Evolutionary conservation across 2,888 invertebrate genomes (phyloP).

Genomic region (Tromatobia lineatoria): DNA sequence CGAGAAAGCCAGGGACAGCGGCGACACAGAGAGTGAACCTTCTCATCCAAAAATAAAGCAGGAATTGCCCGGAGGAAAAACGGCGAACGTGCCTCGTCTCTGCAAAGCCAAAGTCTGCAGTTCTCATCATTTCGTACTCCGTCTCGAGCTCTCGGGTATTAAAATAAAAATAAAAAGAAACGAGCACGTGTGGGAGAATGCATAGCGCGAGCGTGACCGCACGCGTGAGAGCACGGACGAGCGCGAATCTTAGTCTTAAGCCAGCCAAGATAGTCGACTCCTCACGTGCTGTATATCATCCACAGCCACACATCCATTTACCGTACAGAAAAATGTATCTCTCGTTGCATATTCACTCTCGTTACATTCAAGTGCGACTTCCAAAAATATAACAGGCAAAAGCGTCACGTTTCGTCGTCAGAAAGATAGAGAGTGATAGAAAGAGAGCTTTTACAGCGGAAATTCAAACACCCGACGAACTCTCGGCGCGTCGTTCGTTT

Average conservation of each 20-base stretch:
- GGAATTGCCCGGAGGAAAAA: constrained; percentile 51
- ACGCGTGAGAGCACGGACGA: constrained; percentile 31
- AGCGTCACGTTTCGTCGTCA: constrained; percentile 48
- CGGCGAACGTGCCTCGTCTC: constrained; percentile 38
- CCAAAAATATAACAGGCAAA: constrained; percentile 51
- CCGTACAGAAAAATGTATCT: background rate
- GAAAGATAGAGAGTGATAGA: constrained; percentile 1
- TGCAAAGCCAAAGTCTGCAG: constrained; percentile 32
- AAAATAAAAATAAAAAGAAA: constrained; percentile 25
- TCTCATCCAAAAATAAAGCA: constrained; percentile 70
- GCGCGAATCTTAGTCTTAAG: constrained; percentile 34
- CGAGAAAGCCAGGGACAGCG: constrained; percentile 41
- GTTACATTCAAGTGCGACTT: constrained; percentile 30
- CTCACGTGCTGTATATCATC: constrained; percentile 2
- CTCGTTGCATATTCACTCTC: constrained; percentile 20
- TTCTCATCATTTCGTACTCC: constrained; percentile 52
- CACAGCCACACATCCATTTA: background rate
- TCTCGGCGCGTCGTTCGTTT: constrained; percentile 9
- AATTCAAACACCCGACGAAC: background rate
- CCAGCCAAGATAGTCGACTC: constrained; percentile 8
- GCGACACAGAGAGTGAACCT: constrained; percentile 58
- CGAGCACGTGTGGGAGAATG: constrained; percentile 40
- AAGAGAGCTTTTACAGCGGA: background rate
- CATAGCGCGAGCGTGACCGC: constrained; percentile 16
- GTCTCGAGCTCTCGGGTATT: constrained; percentile 35